phyloP scores from a whole-genome alignment of 2,797 vertebrate species.

The Selene dorsalis region DNA sequence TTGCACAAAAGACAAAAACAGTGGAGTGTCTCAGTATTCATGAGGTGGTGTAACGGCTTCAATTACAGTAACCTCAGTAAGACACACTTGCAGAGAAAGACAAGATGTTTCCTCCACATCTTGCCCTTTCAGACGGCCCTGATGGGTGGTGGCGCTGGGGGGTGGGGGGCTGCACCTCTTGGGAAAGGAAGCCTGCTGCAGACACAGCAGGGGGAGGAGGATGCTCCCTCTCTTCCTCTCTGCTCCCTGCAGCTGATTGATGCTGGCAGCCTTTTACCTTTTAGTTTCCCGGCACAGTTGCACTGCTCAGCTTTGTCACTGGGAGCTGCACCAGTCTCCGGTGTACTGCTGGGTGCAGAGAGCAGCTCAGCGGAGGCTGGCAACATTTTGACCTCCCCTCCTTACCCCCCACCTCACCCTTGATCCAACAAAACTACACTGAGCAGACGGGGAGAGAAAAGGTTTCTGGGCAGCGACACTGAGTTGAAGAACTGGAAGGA shows the following conservation, averaged over 20 bases:
- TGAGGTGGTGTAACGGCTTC: background rate
- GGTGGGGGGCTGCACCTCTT: slow-evolving; percentile 54
- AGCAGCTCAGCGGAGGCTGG: slow-evolving; percentile 67
- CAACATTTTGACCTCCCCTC: slow-evolving; percentile 68
- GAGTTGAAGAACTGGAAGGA: slow-evolving; percentile 21
- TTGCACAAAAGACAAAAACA: background rate
- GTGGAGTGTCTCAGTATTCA: slow-evolving; percentile 2
- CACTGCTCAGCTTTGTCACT: slow-evolving; percentile 64
- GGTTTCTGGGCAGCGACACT: slow-evolving; percentile 20
- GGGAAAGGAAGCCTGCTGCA: slow-evolving; percentile 70
- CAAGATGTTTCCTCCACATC: slow-evolving; percentile 52
- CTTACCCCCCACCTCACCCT: background rate
- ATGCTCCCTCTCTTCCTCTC: slow-evolving; percentile 68
- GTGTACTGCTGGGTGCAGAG: slow-evolving; percentile 69
- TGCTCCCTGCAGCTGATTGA: slow-evolving; percentile 75
- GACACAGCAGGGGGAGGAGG: slow-evolving; percentile 72
- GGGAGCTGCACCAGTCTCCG: slow-evolving; percentile 71
- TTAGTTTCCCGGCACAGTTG: slow-evolving; percentile 66
- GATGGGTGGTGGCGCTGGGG: slow-evolving; percentile 4
- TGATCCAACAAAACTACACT: slow-evolving; percentile 12
- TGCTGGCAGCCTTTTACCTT: slow-evolving; percentile 76
- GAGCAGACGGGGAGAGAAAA: slow-evolving; percentile 31
- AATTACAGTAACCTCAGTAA: slow-evolving; percentile 27
- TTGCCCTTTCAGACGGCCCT: slow-evolving; percentile 72
- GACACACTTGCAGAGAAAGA: slow-evolving; percentile 8